Base-by-base conservation (phyloP, 1,140 invertebrate genomes). In the Zaprionus capensis region DNA sequence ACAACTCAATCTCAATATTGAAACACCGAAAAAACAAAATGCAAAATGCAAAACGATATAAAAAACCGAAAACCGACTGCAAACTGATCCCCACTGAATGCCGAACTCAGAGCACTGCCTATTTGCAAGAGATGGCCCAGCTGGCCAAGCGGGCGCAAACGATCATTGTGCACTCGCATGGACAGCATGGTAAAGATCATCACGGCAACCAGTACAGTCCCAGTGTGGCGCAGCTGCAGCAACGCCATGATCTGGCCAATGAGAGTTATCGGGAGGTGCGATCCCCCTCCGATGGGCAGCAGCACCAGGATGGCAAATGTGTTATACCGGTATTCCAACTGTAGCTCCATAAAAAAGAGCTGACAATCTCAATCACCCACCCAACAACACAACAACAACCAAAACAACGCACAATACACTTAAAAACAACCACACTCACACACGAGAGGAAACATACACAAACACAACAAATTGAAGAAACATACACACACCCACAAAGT, bases 61-160 rank as follows among this genome's bases (percentile, higher is more conserved):
- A 34, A 55, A 73, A 26, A 20, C 34, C 34, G 36, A 53, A 31
- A 63, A 63, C 49, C 64, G 64, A 36, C 53, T 38, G 34, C 49
- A 66, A 53, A 28, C 22, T 71, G 53, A 64, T 64, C 26, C 55
- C 28, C 34, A 22, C 31, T 31, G 71, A 61, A 68, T 57, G 51
- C 26, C 22, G 22, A 24, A 24, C 49, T 41, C 76, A 92, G 92
- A 74, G 87, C 59, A 69, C 78, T 75, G 76, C 72, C 28, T 93
- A 93, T 81, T 80, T 92, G 56, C 91, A 92, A 80, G 92, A 93
- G 69, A 91, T 91, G 88, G 91, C 91, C 62, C 73, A 74, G 64
- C 58, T 91, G 73, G 78, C 88, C 62, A 92, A 91, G 78, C 78
- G 91, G 56, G 81, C 82, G 44, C 91, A 92, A 82, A 87, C 91